A percentile compares a stretch with the other conserved stretches of the same genome.
Conservation (phyloP, 2,888 invertebrate genomes). For the Spicauda simplicius region DNA sequence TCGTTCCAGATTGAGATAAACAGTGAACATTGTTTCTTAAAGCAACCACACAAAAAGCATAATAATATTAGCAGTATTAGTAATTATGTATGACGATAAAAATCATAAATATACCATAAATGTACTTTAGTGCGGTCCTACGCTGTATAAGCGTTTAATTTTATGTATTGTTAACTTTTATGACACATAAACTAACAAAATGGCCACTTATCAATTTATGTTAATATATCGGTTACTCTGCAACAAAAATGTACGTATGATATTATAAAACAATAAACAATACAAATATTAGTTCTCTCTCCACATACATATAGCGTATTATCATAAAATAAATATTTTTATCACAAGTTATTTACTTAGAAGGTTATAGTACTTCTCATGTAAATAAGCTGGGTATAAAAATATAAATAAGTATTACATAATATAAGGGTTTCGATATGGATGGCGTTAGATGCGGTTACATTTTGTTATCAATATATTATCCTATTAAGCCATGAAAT, state of each 20-base stretch:
- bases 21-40: constrained; percentile 15
- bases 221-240: constrained; percentile 18
- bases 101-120: constrained; percentile 22
- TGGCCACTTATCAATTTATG: constrained; percentile 25
- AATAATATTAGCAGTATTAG: constrained; percentile 14
- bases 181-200: constrained; percentile 20
- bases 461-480: constrained; percentile 37
- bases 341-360: neutral
- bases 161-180: constrained; percentile 28
- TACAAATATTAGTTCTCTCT: constrained; percentile 6
- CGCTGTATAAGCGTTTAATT: constrained; percentile 9
- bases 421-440: constrained; percentile 8
- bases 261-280: neutral
- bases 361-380: neutral
- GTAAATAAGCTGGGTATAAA: no score
- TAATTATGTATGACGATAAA: constrained; percentile 9
- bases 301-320: no score
- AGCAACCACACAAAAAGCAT: constrained; percentile 18
- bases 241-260: neutral
- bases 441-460: constrained; percentile 13
- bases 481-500: constrained; percentile 78
- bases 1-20: neutral
- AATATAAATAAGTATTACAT: no score
- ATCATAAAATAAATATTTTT: neutral
- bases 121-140: constrained; percentile 21